These are phyloP conservation scores for Chrysolina oricalcia DNA, from an alignment of 2,888 invertebrate genomes.

Conservation along the genomic window DNA sequence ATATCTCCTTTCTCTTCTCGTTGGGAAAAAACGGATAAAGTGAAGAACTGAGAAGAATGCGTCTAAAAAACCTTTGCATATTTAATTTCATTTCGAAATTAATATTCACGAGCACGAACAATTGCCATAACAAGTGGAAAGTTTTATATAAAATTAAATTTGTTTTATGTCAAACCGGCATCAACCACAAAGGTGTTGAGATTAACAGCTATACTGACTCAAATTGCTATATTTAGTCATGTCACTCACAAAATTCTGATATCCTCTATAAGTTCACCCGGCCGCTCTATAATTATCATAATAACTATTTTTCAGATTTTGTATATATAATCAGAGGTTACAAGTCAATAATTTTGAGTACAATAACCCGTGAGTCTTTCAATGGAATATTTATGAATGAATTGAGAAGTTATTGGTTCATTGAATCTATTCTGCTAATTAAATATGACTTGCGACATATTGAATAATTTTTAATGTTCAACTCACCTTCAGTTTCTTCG, in stretches of 20 bases:
- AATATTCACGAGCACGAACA: constrained; percentile 12
- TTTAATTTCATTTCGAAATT: neutral
- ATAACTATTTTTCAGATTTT: constrained; percentile 58
- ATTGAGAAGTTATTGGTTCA: neutral
- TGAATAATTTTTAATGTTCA: too few species aligned
- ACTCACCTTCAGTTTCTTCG: too few species aligned
- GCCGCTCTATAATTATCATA: constrained; percentile 62
- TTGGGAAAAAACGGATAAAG: neutral
- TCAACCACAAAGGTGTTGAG: constrained; percentile 51
- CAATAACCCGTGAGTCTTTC: constrained; percentile 35
- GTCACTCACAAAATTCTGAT: constrained; percentile 54
- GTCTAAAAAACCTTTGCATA: neutral
- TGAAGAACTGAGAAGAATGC: neutral
- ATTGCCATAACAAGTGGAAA: neutral
- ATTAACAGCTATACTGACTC: constrained; percentile 47
- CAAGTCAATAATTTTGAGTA: constrained; percentile 48
- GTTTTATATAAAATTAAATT: constrained; percentile 11
- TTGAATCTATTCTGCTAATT: neutral
- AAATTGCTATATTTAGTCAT: constrained; percentile 56
- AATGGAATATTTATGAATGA: constrained; percentile 1
- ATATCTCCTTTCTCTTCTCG: neutral
- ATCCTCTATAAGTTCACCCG: constrained; percentile 42
- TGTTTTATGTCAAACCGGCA: constrained; percentile 16
- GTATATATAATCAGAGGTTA: constrained; percentile 56
- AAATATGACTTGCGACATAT: neutral